Evolutionary conservation across 2,888 invertebrate genomes (phyloP), one percentile per base, ranked within the genome.

Genomic region (Hydriomena furcata): DNA sequence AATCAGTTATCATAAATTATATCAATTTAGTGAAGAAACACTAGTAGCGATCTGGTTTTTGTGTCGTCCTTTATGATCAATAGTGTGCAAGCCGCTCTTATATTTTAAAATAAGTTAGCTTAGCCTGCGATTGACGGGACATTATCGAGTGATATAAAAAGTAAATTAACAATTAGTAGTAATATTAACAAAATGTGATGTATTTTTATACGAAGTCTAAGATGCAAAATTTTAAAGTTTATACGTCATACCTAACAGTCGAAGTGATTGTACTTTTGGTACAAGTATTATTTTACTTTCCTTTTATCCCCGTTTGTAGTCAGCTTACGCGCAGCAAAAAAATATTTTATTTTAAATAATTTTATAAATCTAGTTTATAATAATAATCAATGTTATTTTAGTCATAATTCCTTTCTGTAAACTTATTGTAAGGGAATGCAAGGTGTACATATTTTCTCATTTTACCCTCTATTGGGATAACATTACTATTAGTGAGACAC

Each of bases 141-240:
- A 23, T 24, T 48, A 51, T 46, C 21, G 35, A 49, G 55, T 59
- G 57, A 61, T 57, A 59, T 46, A 49, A 51, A 46, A 50, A 30
- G 25, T 20, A 47, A 38, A 35, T 34, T 47, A 42, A 34, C 11
- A 52, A 48, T 47, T 44, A 52, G 41, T 53, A 50, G 52, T 66
- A 62, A 68, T 70, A 61, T 49, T 59, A 61, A 62, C 25, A 12
- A 45, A 69, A 65, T 71, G 71, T 71, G 70, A 71, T 73, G 66
- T 71, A 73, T 71, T 73, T 73, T 72, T 71, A 64, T 73, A 71
- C 57, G 54, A 50, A 60, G n/a, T 12, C 31, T 13, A 2, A 13
- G 31, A 41, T 58, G 52, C 58, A 53, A 70, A 67, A 62, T 65
- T 61, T 34, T 49, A 53, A 41, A 21, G 25, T 40, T 37, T 34